These are phyloP conservation scores for Melozone crissalis DNA, from an alignment of 2,113 vertebrate species.

Conservation along the genomic window DNA sequence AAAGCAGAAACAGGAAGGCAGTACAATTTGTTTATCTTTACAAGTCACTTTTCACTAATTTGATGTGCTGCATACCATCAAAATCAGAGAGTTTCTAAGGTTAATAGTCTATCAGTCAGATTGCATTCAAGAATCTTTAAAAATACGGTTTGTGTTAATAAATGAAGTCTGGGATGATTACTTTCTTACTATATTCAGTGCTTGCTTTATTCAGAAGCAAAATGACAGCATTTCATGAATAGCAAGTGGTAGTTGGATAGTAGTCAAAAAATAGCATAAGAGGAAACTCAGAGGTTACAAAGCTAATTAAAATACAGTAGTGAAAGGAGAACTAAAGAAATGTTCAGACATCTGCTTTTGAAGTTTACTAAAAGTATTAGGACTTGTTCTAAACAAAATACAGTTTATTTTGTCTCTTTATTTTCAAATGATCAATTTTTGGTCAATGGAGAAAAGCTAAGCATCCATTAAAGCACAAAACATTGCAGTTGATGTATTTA, in stretches of 20 bases:
- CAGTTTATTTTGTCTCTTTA: neutral
- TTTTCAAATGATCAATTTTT: neutral
- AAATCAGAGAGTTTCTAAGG: constrained; percentile 7
- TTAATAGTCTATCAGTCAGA: constrained; percentile 10
- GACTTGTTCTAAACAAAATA: neutral
- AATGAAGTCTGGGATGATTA: constrained; percentile 34
- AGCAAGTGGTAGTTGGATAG: neutral
- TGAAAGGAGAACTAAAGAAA: neutral
- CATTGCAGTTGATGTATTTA: neutral
- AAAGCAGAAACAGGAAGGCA: neutral
- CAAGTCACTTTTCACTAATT: constrained; percentile 11
- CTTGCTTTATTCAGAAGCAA: constrained; percentile 50
- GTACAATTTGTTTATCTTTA: neutral
- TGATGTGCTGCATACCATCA: neutral
- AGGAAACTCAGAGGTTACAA: neutral
- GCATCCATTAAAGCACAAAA: neutral
- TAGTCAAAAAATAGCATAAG: neutral
- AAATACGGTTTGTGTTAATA: constrained; percentile 29
- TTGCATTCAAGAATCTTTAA: constrained; percentile 20
- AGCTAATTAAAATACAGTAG: neutral
- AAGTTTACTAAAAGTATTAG: neutral
- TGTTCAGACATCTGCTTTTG: neutral
- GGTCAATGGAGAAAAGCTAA: neutral
- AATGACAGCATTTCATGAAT: constrained; percentile 8
- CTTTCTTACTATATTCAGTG: neutral